A percentile compares a stretch with the other conserved stretches of the same genome.
Evolutionary conservation across 92 coral and sea anemone species (phyloP).

Genomic region (Palythoa heliodiscus): DNA sequence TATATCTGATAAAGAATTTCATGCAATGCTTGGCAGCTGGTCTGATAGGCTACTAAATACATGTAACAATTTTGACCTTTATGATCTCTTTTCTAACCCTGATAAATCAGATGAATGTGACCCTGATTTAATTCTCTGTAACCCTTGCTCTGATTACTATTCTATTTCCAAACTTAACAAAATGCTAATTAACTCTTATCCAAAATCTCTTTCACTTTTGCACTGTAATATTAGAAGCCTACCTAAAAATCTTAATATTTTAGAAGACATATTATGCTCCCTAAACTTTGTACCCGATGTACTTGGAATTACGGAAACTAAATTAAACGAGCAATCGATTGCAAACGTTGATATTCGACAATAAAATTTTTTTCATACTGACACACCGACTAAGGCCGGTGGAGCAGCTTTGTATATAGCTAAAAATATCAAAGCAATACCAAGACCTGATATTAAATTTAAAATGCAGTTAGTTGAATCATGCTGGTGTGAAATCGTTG

Average conservation of each 20-base stretch:
- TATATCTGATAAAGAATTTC: slow-evolving; percentile 47
- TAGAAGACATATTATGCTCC: slow-evolving; percentile 34
- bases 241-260: slow-evolving; percentile 46
- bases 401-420: slow-evolving; percentile 61
- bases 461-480: slow-evolving; percentile 53
- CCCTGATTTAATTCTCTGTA: slow-evolving; percentile 39
- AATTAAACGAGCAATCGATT: slow-evolving; percentile 46
- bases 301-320: slow-evolving; percentile 59
- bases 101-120: slow-evolving; percentile 46
- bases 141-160: slow-evolving; percentile 51
- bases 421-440: slow-evolving; percentile 41
- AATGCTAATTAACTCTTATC: slow-evolving; percentile 15
- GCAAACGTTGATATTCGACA: slow-evolving; percentile 48
- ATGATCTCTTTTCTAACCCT: slow-evolving; percentile 34
- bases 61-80: slow-evolving; percentile 42
- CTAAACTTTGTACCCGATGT: slow-evolving; percentile 41
- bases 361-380: slow-evolving; percentile 51
- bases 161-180: slow-evolving; percentile 40
- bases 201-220: slow-evolving; percentile 46
- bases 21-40: slow-evolving; percentile 59
- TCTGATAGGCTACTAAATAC: slow-evolving; percentile 36
- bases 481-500: slow-evolving; percentile 42
- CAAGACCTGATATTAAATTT: slow-evolving; percentile 59
- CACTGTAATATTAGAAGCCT: slow-evolving; percentile 69
- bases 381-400: slow-evolving; percentile 63